These are phyloP conservation scores for Nomia melanderi DNA, from an alignment of 1,140 invertebrate species.

Conservation along the genomic window DNA sequence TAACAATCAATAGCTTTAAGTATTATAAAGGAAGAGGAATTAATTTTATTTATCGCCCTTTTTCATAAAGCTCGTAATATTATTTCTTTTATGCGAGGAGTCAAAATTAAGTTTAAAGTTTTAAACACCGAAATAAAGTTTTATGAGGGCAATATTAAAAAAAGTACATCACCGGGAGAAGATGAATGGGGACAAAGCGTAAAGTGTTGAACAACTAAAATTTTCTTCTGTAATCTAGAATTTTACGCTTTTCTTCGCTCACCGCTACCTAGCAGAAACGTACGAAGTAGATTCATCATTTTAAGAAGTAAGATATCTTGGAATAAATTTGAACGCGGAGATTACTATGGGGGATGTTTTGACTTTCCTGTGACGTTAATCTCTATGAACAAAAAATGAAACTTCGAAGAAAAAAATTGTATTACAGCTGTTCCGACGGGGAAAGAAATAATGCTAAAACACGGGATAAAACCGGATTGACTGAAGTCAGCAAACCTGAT, in stretches of 20 bases:
- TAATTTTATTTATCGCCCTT: not conserved
- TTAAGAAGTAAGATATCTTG: not conserved
- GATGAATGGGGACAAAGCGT: slow-evolving; percentile 4
- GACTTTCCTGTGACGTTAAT: not conserved
- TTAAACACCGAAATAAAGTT: not conserved
- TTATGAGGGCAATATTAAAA: not conserved
- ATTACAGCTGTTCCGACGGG: not conserved
- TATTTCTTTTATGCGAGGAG: not conserved
- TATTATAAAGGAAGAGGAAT: not conserved
- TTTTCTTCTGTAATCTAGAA: not conserved
- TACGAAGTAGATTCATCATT: not conserved
- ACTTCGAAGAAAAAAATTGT: not conserved
- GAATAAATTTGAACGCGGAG: not conserved
- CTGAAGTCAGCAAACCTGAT: not conserved
- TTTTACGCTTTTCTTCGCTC: not conserved
- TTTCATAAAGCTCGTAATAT: not conserved
- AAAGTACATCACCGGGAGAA: not conserved
- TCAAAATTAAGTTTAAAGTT: not conserved
- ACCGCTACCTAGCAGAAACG: not conserved
- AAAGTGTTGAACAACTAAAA: slow-evolving; percentile 11
- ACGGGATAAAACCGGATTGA: not conserved
- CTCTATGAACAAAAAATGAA: no score
- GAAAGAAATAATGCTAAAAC: not conserved
- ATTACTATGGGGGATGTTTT: not conserved
- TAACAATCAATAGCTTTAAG: not conserved